Evolutionary conservation across 2,888 invertebrate genomes (phyloP).

Genomic region (Drosophila austrosaltans): DNA sequence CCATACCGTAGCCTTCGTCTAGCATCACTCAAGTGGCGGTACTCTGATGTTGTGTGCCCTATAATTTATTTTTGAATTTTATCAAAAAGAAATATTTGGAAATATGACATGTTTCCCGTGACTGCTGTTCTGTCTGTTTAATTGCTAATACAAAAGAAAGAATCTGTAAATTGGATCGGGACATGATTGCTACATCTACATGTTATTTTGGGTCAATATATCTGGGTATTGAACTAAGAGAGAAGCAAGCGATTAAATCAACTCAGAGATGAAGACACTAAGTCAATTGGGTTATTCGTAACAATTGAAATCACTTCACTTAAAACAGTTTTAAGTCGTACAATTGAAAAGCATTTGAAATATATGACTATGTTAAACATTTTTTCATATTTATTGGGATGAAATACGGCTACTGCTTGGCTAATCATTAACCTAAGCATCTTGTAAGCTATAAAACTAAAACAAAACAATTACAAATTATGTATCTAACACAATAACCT

Average conservation of each 20-base stretch:
- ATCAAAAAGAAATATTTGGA: conserved; percentile 27
- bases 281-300: not conserved
- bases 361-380: not conserved
- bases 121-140: conserved; percentile 42
- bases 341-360: not conserved
- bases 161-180: not conserved
- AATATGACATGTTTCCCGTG: conserved; percentile 54
- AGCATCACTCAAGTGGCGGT: conserved; percentile 29
- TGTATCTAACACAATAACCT: conserved; percentile 60
- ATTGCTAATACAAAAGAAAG: conserved; percentile 53
- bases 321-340: not conserved
- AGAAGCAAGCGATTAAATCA: not conserved
- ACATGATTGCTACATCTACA: not conserved
- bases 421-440: conserved; percentile 56
- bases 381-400: not conserved
- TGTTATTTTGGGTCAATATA: conserved; percentile 8
- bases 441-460: conserved; percentile 44
- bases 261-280: not conserved
- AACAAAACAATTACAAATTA: conserved; percentile 47
- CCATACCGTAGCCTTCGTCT: not conserved
- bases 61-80: conserved; percentile 50
- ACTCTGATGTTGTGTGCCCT: conserved; percentile 40
- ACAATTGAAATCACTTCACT: not conserved
- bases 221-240: not conserved
- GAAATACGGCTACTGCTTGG: conserved; percentile 12